phyloP scores from a whole-genome alignment of 2,888 invertebrate species.

The Idaea biselata region DNA sequence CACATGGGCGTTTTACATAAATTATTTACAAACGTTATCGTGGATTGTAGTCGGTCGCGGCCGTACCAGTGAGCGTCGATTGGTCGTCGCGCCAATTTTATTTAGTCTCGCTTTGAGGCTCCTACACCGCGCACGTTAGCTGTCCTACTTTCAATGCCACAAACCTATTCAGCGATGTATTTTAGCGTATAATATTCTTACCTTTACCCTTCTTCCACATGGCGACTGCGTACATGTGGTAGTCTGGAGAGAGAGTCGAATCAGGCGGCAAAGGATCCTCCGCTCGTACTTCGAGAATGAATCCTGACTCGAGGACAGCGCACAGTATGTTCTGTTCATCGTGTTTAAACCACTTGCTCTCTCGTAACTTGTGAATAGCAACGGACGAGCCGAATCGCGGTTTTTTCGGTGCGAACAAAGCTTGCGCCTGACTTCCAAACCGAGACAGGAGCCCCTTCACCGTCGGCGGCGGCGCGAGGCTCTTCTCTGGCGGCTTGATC shows the following conservation, averaged over 20 bases:
- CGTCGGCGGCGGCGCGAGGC: conserved; percentile 72
- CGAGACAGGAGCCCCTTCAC: conserved; percentile 77
- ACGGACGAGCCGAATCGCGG: conserved; percentile 83
- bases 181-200: conserved; percentile 50
- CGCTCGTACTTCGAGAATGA: conserved; percentile 84
- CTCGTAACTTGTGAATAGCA: conserved; percentile 85
- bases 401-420: conserved; percentile 76
- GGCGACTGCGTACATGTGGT: conserved; percentile 84
- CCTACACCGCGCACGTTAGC: conserved; percentile 46
- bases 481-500: conserved; percentile 79
- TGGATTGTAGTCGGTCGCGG: conserved; percentile 37
- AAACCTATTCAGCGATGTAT: conserved; percentile 17
- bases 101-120: conserved; percentile 50
- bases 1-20: conserved; percentile 36
- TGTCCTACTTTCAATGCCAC: conserved; percentile 33
- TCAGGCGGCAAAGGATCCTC: conserved; percentile 73
- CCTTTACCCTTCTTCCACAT: conserved; percentile 87
- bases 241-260: conserved; percentile 71
- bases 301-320: conserved; percentile 86
- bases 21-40: conserved; percentile 66
- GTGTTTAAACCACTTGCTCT: conserved; percentile 88
- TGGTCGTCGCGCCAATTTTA: conserved; percentile 47
- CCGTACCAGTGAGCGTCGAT: conserved; percentile 35
- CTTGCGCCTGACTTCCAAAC: conserved; percentile 79
- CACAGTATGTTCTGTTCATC: conserved; percentile 86